Conservation (phyloP, 2,888 invertebrate species). For the Parelbella ahira region DNA sequence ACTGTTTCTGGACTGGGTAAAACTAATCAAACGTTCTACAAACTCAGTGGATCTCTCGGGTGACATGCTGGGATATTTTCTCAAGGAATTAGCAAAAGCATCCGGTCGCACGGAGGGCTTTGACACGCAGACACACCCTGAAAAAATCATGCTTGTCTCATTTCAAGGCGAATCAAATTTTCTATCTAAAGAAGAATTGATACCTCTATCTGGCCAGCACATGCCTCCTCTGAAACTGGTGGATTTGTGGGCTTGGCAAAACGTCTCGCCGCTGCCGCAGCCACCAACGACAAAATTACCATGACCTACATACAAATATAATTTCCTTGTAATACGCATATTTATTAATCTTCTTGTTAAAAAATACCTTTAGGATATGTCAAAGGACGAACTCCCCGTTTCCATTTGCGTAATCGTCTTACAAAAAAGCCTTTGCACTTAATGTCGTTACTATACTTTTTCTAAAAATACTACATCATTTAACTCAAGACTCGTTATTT, state of each 20-base stretch:
- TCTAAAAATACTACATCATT: no score
- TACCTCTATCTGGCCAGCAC: conserved; percentile 54
- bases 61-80: conserved; percentile 54
- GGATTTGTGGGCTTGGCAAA: conserved; percentile 27
- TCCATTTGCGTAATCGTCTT: no score
- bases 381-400: no score
- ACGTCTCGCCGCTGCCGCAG: conserved; percentile 48
- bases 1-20: conserved; percentile 48
- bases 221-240: conserved; percentile 43
- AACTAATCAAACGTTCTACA: conserved; percentile 52
- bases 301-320: conserved; percentile 40
- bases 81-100: conserved; percentile 53
- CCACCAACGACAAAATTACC: conserved; percentile 63
- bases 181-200: not conserved
- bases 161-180: not conserved
- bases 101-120: conserved; percentile 41
- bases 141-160: not conserved
- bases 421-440: no score
- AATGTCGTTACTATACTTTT: no score
- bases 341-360: not conserved
- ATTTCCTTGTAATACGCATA: not conserved
- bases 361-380: not conserved
- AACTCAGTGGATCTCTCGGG: conserved; percentile 54
- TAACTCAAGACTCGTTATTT: no score
- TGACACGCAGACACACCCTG: conserved; percentile 47